Evolutionary conservation across 2,113 vertebrate genomes (phyloP).

Genomic region (Leiothrix lutea): DNA sequence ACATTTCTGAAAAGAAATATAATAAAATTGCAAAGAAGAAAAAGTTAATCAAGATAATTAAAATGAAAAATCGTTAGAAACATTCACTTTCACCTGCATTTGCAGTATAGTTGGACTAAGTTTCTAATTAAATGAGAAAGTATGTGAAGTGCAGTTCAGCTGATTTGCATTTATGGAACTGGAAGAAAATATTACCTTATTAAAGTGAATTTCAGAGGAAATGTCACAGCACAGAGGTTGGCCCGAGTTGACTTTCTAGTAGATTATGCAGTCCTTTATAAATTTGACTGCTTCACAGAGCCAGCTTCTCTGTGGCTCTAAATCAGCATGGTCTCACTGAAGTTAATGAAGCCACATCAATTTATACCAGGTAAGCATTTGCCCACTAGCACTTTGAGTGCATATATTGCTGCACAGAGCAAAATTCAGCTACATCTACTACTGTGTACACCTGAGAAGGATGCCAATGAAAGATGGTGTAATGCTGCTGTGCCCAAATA

Average conservation of each 20-base stretch:
- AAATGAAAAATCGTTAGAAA: constrained; percentile 69
- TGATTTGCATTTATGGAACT: constrained; percentile 59
- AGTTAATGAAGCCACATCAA: constrained; percentile 48
- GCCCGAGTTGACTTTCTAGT: constrained; percentile 27
- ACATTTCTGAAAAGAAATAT: constrained; percentile 58
- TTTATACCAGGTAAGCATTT: constrained; percentile 42
- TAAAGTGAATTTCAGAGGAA: constrained; percentile 57
- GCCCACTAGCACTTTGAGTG: neutral
- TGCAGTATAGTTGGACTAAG: constrained; percentile 14
- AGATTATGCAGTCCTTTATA: constrained; percentile 51
- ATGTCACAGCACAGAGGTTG: constrained; percentile 45
- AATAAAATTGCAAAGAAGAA: constrained; percentile 50
- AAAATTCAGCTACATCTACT: neutral
- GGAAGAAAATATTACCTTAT: constrained; percentile 57
- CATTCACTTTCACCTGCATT: constrained; percentile 45
- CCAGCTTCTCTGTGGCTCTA: neutral
- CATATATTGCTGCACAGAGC: neutral
- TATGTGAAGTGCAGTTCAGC: constrained; percentile 21
- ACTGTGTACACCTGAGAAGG: neutral
- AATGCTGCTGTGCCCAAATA: neutral
- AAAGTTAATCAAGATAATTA: constrained; percentile 69
- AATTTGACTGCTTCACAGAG: constrained; percentile 29
- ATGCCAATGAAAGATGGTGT: fast-evolving
- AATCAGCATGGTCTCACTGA: constrained; percentile 50
- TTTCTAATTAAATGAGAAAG: constrained; percentile 49